Percentiles rank a stretch among this genome's conserved stretches.
These are phyloP conservation scores for Coecobrya sp. DNA, from an alignment of 2,888 invertebrate genomes.

Conservation along the genomic window DNA sequence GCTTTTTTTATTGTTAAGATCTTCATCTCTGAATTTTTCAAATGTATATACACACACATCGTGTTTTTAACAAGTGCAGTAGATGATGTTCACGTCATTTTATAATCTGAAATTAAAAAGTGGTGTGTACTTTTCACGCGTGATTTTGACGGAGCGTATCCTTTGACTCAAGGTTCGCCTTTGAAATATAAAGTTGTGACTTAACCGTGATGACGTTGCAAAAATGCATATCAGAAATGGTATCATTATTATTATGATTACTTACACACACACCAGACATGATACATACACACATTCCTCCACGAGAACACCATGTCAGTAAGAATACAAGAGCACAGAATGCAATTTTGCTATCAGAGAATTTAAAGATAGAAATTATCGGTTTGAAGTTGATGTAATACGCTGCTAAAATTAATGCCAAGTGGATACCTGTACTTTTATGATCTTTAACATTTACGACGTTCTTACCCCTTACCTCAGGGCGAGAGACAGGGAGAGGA, in stretches of 20 bases:
- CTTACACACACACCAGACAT: background rate
- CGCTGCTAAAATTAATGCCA: slow-evolving; percentile 25
- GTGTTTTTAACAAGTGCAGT: background rate
- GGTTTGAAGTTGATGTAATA: slow-evolving; percentile 64
- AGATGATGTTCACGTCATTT: background rate
- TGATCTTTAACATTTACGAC: slow-evolving; percentile 17
- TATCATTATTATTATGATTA: slow-evolving; percentile 43
- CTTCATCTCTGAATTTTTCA: background rate
- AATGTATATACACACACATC: no score
- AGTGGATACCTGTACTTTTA: slow-evolving; percentile 20
- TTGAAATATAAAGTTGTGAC: slow-evolving; percentile 34
- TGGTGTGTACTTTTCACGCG: slow-evolving; percentile 45
- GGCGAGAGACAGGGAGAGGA: slow-evolving; percentile 13
- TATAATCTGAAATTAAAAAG: slow-evolving; percentile 55
- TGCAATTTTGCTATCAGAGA: background rate
- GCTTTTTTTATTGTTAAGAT: background rate
- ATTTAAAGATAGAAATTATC: slow-evolving; percentile 58
- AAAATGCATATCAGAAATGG: slow-evolving; percentile 38
- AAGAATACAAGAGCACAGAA: background rate
- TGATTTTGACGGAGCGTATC: slow-evolving; percentile 67
- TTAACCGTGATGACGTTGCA: slow-evolving; percentile 77
- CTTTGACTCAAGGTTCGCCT: slow-evolving; percentile 66
- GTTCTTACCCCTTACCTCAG: background rate
- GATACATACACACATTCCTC: background rate
- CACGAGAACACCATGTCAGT: background rate